Percentiles rank a stretch among this genome's conserved stretches.
Conservation (phyloP, 2,113 vertebrate genomes). For the Pygathrix nemaeus region DNA sequence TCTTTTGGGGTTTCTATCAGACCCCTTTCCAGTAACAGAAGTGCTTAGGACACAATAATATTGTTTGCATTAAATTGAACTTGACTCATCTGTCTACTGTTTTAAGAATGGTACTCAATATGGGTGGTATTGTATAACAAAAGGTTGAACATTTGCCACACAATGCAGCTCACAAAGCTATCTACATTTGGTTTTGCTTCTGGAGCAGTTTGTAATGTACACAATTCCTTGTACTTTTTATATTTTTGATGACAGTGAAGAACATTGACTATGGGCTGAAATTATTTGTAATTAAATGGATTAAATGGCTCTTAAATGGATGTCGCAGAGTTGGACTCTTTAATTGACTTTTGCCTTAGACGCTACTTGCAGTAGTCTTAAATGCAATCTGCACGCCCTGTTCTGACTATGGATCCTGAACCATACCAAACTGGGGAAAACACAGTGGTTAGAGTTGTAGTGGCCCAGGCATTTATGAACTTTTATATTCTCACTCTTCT, state of each 20-base stretch:
- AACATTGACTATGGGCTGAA: not conserved
- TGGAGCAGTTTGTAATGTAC: not conserved
- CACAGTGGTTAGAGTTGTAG: not conserved
- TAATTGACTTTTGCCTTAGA: not conserved
- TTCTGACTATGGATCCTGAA: not conserved
- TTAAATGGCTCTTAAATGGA: not conserved
- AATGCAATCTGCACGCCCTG: not conserved
- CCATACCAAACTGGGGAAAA: not conserved
- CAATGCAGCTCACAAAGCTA: not conserved
- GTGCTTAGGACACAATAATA: not conserved
- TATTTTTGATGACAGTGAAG: not conserved
- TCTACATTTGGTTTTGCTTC: not conserved
- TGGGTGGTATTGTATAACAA: not conserved
- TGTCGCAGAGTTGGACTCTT: not conserved
- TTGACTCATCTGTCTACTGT: not conserved
- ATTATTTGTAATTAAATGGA: not conserved
- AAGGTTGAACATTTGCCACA: not conserved
- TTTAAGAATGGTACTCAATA: not conserved
- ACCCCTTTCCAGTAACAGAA: no score
- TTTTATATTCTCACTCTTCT: not conserved
- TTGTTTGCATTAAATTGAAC: not conserved
- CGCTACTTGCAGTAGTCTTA: not conserved
- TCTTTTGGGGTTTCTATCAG: no score
- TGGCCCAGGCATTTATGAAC: not conserved
- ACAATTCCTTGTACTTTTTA: not conserved